Evolutionary conservation across 2,888 invertebrate genomes (phyloP).

Genomic region (Sialis lutaria): DNA sequence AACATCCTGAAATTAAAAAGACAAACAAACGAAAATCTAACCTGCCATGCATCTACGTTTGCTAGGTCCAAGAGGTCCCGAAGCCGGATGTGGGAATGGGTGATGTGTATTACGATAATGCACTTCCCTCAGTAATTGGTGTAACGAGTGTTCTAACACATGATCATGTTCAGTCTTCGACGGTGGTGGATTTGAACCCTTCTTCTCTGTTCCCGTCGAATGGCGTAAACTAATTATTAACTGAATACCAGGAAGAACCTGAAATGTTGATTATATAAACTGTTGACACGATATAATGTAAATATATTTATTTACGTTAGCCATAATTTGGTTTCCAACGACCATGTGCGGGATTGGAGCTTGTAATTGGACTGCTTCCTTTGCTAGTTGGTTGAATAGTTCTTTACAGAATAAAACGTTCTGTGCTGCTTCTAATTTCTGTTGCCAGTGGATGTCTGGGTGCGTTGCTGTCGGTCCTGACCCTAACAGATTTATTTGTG

Average conservation of each 20-base stretch:
- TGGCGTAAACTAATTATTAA: conserved; percentile 83
- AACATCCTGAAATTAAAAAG: no score
- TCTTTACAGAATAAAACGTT: conserved; percentile 96
- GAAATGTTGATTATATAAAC: conserved; percentile 6
- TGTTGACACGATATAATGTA: not conserved
- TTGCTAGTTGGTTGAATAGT: conserved; percentile 80
- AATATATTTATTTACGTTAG: conserved; percentile 43
- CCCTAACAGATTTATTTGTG: conserved; percentile 61
- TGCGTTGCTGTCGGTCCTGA: conserved; percentile 55
- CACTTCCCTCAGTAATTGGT: conserved; percentile 81
- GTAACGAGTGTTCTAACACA: conserved; percentile 90
- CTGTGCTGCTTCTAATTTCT: conserved; percentile 90
- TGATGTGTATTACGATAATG: conserved; percentile 87
- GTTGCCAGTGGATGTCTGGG: conserved; percentile 80
- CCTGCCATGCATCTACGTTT: conserved; percentile 80
- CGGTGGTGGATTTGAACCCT: conserved; percentile 29
- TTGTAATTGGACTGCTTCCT: conserved; percentile 86
- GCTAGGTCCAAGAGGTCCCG: conserved; percentile 84
- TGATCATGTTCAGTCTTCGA: conserved; percentile 73
- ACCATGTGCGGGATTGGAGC: conserved; percentile 93
- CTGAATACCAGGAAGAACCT: conserved; percentile 85
- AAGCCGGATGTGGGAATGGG: conserved; percentile 89
- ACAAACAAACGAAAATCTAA: no score
- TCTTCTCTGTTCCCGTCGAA: conserved; percentile 46
- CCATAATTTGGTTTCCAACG: conserved; percentile 92